Evolutionary conservation across 2,113 vertebrate genomes (phyloP).

Genomic region (Pterocles orientalis): DNA sequence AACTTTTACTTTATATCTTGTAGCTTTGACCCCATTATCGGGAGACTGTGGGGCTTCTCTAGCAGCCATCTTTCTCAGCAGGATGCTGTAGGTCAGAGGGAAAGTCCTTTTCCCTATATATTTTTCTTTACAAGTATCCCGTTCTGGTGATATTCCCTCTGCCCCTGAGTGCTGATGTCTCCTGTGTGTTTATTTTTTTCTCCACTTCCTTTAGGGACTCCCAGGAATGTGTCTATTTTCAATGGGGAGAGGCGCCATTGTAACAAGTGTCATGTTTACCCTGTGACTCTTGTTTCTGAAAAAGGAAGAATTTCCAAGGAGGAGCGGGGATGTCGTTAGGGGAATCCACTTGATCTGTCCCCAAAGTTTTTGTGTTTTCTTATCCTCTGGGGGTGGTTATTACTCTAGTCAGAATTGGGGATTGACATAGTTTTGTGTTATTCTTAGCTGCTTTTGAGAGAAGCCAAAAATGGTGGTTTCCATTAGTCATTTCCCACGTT

Average conservation of each 20-base stretch:
- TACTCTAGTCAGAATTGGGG: neutral
- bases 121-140: conserved; percentile 68
- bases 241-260: conserved; percentile 27
- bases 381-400: neutral
- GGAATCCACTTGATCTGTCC: conserved; percentile 64
- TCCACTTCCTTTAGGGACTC: conserved; percentile 46
- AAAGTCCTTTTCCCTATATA: conserved; percentile 66
- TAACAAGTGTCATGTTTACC: conserved; percentile 42
- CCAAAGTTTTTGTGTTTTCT: conserved; percentile 37
- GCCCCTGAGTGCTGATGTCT: conserved; percentile 38
- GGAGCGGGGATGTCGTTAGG: neutral
- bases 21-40: conserved; percentile 29
- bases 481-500: conserved; percentile 48
- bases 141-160: conserved; percentile 62
- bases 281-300: conserved; percentile 54
- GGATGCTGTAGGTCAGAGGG: conserved; percentile 58
- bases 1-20: conserved; percentile 19
- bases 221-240: conserved; percentile 65
- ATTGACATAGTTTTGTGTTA: conserved; percentile 38
- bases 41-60: neutral
- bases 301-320: conserved; percentile 53
- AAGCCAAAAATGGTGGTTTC: conserved; percentile 38
- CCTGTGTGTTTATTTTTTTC: conserved; percentile 35
- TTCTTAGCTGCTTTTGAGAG: conserved; percentile 60
- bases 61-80: conserved; percentile 16